Percentiles rank a stretch among this genome's conserved stretches.
phyloP scores from a whole-genome alignment of 2,113 vertebrate species.

The Polypterus senegalus region DNA sequence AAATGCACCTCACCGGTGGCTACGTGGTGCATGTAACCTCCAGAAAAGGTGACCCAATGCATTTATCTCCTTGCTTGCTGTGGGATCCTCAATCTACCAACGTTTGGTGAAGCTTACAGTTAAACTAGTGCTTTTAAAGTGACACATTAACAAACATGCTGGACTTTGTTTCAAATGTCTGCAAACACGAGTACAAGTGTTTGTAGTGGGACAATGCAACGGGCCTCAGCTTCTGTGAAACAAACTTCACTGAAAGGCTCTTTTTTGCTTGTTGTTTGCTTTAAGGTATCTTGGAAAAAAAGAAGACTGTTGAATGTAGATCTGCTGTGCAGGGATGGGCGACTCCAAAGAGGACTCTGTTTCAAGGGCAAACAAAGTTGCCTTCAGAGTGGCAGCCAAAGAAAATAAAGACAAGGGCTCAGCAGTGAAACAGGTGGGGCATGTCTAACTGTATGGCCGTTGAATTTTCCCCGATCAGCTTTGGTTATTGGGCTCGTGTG shows the following conservation, averaged over 20 bases:
- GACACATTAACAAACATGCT: not conserved
- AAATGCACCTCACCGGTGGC: too few species aligned
- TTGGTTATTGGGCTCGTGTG: conserved; percentile 53
- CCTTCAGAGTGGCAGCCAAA: conserved; percentile 24
- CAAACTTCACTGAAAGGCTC: not conserved
- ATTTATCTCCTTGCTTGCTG: too few species aligned
- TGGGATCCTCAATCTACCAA: too few species aligned
- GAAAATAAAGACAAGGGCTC: conserved; percentile 5
- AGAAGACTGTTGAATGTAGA: not conserved
- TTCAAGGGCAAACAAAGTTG: conserved; percentile 20
- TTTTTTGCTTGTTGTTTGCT: not conserved
- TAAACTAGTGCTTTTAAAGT: too few species aligned
- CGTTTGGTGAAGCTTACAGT: too few species aligned
- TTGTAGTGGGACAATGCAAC: not conserved
- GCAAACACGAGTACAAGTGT: not conserved
- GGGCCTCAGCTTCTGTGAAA: not conserved
- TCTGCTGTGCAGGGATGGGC: conserved; percentile 2
- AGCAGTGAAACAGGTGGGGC: conserved; percentile 30
- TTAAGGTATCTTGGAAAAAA: not conserved
- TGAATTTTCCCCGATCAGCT: conserved; percentile 56
- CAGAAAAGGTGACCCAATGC: too few species aligned
- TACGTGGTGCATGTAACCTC: too few species aligned
- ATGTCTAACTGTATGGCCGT: conserved; percentile 53
- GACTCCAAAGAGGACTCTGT: not conserved
- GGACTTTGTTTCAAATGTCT: not conserved